A percentile compares a stretch with the other conserved stretches of the same genome.
Conservation (phyloP, 2,888 invertebrate species). For the Thymelicus sylvestris region DNA sequence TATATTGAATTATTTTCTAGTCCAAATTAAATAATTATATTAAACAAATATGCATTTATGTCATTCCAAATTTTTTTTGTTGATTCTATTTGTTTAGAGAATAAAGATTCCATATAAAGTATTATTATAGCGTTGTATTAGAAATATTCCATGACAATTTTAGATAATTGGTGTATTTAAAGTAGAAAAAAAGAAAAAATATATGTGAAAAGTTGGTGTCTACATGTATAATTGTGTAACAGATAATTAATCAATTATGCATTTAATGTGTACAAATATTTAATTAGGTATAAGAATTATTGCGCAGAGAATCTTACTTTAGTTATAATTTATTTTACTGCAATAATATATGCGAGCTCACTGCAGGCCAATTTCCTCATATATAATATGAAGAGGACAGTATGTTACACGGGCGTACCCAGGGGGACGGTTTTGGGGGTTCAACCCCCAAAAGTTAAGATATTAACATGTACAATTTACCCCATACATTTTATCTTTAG, state of each 20-base stretch:
- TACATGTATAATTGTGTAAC: constrained; percentile 20
- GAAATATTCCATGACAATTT: constrained; percentile 30
- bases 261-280: constrained; percentile 42
- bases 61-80: constrained; percentile 22
- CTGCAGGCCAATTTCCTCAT: no score
- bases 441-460: no score
- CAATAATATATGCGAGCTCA: neutral
- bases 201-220: constrained; percentile 28
- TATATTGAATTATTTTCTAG: constrained; percentile 41
- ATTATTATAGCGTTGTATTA: constrained; percentile 18
- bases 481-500: no score
- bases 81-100: constrained; percentile 6
- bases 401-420: no score
- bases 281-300: constrained; percentile 31
- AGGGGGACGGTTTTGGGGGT: no score
- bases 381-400: no score
- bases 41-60: constrained; percentile 22
- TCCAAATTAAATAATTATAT: constrained; percentile 21
- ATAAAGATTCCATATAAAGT: constrained; percentile 7
- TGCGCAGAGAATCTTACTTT: constrained; percentile 41
- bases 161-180: constrained; percentile 9
- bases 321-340: constrained; percentile 20
- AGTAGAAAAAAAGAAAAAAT: constrained; percentile 5
- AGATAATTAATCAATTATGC: constrained; percentile 36
- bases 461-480: no score